A percentile compares a stretch with the other conserved stretches of the same genome.
phyloP scores from a whole-genome alignment of 2,888 invertebrate genomes.

The Melieria picta region DNA sequence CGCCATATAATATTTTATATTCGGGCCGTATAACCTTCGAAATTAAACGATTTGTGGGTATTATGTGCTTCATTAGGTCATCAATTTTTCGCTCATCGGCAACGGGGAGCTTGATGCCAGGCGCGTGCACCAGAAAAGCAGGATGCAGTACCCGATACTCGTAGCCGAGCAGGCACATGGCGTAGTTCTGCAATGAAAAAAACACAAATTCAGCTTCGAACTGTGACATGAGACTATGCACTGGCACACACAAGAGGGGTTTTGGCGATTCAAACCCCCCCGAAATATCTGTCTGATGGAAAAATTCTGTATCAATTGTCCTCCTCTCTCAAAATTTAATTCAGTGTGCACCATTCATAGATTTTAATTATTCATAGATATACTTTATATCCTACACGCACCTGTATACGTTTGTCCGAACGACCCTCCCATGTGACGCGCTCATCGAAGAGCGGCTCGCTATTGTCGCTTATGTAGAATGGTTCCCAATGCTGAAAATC shows the following conservation, averaged over 20 bases:
- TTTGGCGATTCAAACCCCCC: too few species aligned
- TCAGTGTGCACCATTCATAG: too few species aligned
- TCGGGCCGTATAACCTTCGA: slow-evolving; percentile 80
- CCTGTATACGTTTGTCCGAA: slow-evolving; percentile 51
- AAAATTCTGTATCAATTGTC: not conserved
- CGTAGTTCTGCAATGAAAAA: slow-evolving; percentile 74
- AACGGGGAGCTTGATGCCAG: slow-evolving; percentile 83
- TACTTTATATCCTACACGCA: not conserved
- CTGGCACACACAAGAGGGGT: too few species aligned
- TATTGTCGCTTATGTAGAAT: slow-evolving; percentile 88
- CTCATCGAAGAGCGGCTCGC: slow-evolving; percentile 89
- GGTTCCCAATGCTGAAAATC: slow-evolving; percentile 86
- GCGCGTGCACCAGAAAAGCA: slow-evolving; percentile 87
- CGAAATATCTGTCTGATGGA: too few species aligned
- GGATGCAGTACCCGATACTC: slow-evolving; percentile 90
- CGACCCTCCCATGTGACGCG: slow-evolving; percentile 92
- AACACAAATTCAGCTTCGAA: not conserved
- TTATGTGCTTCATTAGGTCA: slow-evolving; percentile 61
- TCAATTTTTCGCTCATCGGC: slow-evolving; percentile 75
- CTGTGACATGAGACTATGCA: too few species aligned
- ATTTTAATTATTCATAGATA: too few species aligned
- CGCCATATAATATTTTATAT: slow-evolving; percentile 75
- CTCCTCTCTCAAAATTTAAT: too few species aligned
- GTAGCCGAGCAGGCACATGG: slow-evolving; percentile 86
- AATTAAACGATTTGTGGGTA: slow-evolving; percentile 67